These are phyloP conservation scores for Ferrisia virgata DNA, from an alignment of 2,888 invertebrate genomes.

Conservation along the genomic window DNA sequence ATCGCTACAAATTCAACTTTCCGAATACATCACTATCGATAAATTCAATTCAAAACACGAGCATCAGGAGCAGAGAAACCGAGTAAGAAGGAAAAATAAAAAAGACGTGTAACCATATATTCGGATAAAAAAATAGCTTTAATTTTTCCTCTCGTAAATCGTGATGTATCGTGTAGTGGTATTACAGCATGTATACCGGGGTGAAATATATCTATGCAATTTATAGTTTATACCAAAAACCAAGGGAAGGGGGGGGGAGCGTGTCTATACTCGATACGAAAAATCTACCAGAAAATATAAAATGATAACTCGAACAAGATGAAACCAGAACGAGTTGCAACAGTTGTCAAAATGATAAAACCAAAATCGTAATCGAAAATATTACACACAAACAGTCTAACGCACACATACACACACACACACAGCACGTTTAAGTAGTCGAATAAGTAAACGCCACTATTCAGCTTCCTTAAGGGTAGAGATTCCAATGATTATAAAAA, in stretches of 20 bases:
- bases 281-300: constrained; percentile 16
- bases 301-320: constrained; percentile 40
- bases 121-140: constrained; percentile 36
- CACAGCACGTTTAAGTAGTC: background rate
- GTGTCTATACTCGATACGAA: constrained; percentile 17
- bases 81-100: background rate
- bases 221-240: too few species aligned
- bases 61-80: background rate
- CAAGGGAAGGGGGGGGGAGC: background rate
- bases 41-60: constrained; percentile 39
- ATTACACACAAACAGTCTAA: background rate
- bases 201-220: too few species aligned
- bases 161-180: background rate
- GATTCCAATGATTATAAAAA: too few species aligned
- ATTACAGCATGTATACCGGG: background rate
- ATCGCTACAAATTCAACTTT: background rate
- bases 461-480: background rate
- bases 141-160: constrained; percentile 26
- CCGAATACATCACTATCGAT: constrained; percentile 30
- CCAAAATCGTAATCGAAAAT: constrained; percentile 39
- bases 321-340: constrained; percentile 8
- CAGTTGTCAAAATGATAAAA: constrained; percentile 44
- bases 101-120: background rate
- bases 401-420: background rate
- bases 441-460: background rate